Evolutionary conservation across 2,888 invertebrate species (phyloP), one percentile per base, ranked within the genome.

Genomic region (Entomobrya proxima): DNA sequence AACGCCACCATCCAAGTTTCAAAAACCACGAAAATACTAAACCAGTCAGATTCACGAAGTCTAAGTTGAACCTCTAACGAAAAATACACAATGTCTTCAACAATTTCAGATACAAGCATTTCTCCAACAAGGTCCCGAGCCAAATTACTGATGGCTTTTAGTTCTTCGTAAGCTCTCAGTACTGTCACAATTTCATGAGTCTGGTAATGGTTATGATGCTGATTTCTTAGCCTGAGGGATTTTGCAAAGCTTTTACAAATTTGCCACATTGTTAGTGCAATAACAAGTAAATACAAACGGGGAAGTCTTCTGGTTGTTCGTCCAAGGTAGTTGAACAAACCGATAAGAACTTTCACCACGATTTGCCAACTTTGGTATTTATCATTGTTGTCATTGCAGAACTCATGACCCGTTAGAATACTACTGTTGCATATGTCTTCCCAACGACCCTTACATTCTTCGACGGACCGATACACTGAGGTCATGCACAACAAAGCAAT

Each of bases 81-180:
- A 47, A 78, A 78, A 27, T 78, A 78, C 47, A 78, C 78, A 61
- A 78, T 44, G 15, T 78, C 78, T 21, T 78, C 64, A 3, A 78
- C 64, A 30, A 78, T 78, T 27, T 78, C 78, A 64, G 64, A 44
- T n/a, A 64, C 30, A 15, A 78, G 32, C 32, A 64, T 64, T 44
- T 78, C 78, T 11, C 78, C 78, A 47, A 78, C n/a, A 11, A 78
- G 64, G n/a, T 78, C 50, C 0, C 78, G 24, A 27, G 32, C 35
- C 32, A 78, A 40, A 44, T 64, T 64, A 13, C 64, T 64, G 21
- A 78, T 78, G 1, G 21, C 5, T 40, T 78, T 78, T 47, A 78
- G 24, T 21, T 78, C 64, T 47, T 78, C 78, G n/a, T 78, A 78
- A 3, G 64, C 78, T 18, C 9, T 11, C 2, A 78, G 47, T 30